These are phyloP conservation scores for Diploptera punctata DNA, from an alignment of 2,888 invertebrate genomes.

Conservation along the genomic window DNA sequence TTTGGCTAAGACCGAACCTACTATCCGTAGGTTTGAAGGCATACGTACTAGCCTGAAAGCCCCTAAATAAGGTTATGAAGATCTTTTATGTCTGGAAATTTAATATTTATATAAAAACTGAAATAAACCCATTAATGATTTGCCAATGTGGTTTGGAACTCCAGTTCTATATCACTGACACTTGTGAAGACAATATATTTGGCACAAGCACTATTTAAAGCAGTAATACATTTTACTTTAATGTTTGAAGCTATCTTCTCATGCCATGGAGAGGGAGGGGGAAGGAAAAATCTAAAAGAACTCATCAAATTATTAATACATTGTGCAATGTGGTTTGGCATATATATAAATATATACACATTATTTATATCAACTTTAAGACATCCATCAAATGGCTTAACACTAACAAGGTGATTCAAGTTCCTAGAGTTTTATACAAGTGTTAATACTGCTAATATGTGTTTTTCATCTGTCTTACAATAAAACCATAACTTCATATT, in stretches of 20 bases:
- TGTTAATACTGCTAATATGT: not conserved
- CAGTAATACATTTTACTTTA: not conserved
- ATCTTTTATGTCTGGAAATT: too few species aligned
- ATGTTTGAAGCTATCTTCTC: not conserved
- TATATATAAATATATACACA: slow-evolving; percentile 6
- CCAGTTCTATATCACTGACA: not conserved
- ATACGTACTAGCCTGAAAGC: too few species aligned
- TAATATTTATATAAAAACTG: too few species aligned
- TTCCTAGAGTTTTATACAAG: slow-evolving; percentile 3
- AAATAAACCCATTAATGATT: too few species aligned
- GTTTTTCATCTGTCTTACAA: too few species aligned
- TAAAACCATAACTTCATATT: too few species aligned
- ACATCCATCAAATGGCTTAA: not conserved
- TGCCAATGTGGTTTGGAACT: too few species aligned
- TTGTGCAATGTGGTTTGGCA: slow-evolving; percentile 7
- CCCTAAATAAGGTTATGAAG: too few species aligned
- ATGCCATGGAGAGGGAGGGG: too few species aligned
- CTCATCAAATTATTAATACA: slow-evolving; percentile 17
- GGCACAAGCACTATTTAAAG: slow-evolving; percentile 26
- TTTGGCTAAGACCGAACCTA: too few species aligned
- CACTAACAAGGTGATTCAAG: not conserved
- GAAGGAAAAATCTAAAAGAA: too few species aligned
- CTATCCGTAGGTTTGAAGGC: too few species aligned
- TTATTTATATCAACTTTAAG: slow-evolving; percentile 13
- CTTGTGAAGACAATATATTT: slow-evolving; percentile 2